Evolutionary conservation across 2,888 invertebrate genomes (phyloP).

Genomic region (Gryllus longicercus): DNA sequence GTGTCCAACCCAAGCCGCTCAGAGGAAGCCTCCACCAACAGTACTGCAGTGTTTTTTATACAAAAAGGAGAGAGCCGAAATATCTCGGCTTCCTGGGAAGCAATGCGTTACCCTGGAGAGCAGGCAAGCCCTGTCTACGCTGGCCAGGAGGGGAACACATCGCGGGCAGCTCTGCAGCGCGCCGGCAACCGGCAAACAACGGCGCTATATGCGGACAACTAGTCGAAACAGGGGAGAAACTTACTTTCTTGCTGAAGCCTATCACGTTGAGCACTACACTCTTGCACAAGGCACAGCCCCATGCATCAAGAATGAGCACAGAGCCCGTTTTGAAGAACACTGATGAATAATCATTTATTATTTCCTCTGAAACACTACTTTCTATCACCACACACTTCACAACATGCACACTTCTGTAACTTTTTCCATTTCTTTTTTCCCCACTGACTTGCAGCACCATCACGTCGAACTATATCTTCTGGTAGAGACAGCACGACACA

Average conservation of each 20-base stretch:
- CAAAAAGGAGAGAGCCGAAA: conserved; percentile 34
- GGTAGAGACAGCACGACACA: no score
- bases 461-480: no score
- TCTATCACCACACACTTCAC: no score
- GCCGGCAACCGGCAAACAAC: conserved; percentile 6
- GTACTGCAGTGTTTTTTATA: background rate
- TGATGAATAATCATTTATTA: no score
- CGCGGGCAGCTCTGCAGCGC: conserved; percentile 8
- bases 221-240: conserved; percentile 1
- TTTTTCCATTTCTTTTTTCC: no score
- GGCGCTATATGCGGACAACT: background rate
- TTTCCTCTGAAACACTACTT: no score
- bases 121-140: background rate
- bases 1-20: background rate
- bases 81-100: conserved; percentile 21
- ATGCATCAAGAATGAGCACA: no score
- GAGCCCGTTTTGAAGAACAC: no score
- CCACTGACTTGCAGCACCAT: no score
- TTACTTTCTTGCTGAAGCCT: background rate
- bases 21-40: background rate
- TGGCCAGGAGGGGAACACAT: background rate
- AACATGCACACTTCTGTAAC: no score
- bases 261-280: no score
- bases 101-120: conserved; percentile 8
- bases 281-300: no score